Evolutionary conservation across 2,797 vertebrate species (phyloP).

Genomic region (Choloepus didactylus): DNA sequence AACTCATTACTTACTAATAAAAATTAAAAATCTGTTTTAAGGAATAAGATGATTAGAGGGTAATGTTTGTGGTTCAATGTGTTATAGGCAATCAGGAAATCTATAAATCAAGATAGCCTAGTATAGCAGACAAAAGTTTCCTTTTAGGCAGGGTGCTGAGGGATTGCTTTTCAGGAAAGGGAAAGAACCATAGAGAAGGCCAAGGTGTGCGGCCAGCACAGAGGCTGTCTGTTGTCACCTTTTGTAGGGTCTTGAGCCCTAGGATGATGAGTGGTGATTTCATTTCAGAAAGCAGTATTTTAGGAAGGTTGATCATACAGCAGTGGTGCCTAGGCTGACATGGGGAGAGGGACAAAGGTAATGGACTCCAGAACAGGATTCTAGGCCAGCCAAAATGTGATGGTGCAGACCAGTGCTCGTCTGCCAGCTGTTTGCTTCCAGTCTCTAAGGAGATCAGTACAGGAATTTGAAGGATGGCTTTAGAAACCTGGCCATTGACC

Average conservation of each 20-base stretch:
- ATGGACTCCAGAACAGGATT: not conserved
- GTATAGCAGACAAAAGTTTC: not conserved
- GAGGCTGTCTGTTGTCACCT: not conserved
- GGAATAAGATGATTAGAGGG: not conserved
- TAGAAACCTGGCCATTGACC: not conserved
- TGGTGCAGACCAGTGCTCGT: fast-evolving
- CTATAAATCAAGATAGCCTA: not conserved
- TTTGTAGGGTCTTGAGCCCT: not conserved
- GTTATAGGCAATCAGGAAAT: not conserved
- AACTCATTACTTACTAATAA: not conserved
- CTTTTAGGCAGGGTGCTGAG: not conserved
- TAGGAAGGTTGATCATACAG: not conserved
- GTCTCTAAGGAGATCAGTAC: not conserved
- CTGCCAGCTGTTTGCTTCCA: not conserved
- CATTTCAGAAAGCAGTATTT: not conserved
- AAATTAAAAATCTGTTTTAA: not conserved
- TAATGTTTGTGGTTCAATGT: not conserved
- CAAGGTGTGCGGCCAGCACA: not conserved
- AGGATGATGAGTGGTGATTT: not conserved
- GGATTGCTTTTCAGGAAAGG: not conserved
- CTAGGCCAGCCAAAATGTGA: not conserved
- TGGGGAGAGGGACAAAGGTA: not conserved
- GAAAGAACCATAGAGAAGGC: not conserved
- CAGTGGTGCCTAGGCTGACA: not conserved
- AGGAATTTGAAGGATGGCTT: not conserved